Conservation (phyloP, 2,113 vertebrate genomes). For the Chionodraco myersi region DNA sequence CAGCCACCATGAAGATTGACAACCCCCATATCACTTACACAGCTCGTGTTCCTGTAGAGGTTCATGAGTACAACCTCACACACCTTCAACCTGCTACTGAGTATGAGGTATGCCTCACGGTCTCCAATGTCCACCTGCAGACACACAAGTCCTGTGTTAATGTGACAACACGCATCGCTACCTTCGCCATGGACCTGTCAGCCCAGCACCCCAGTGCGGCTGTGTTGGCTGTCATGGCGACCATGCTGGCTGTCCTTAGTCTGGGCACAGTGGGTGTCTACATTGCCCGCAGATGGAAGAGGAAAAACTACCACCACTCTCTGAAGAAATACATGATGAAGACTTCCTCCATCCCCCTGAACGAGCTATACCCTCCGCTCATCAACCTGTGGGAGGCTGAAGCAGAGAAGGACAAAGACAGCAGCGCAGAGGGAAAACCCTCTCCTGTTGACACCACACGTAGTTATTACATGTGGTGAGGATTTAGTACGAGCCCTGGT, state of each 20-base stretch:
- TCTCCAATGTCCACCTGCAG: slow-evolving; percentile 93
- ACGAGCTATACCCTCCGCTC: slow-evolving; percentile 97
- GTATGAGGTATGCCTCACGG: slow-evolving; percentile 96
- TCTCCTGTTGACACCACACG: slow-evolving; percentile 97
- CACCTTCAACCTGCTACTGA: slow-evolving; percentile 96
- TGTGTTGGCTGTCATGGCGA: slow-evolving; percentile 93
- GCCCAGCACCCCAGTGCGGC: slow-evolving; percentile 92
- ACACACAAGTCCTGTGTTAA: slow-evolving; percentile 97
- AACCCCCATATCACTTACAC: slow-evolving; percentile 98
- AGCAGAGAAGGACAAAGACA: slow-evolving; percentile 95
- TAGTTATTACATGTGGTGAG: slow-evolving; percentile 99
- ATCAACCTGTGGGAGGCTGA: slow-evolving; percentile 99
- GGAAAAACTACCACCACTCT: slow-evolving; percentile 98
- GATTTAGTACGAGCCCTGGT: slow-evolving; percentile 77
- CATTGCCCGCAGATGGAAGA: slow-evolving; percentile 91
- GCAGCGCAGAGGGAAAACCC: slow-evolving; percentile 89
- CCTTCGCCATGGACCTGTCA: slow-evolving; percentile 89
- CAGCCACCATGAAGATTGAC: slow-evolving; percentile 97
- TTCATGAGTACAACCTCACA: slow-evolving; percentile 97
- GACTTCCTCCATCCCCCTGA: slow-evolving; percentile 97
- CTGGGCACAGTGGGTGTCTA: slow-evolving; percentile 90
- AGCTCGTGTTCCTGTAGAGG: slow-evolving; percentile 93
- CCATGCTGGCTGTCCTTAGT: slow-evolving; percentile 93
- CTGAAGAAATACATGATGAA: slow-evolving; percentile 99
- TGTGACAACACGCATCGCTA: slow-evolving; percentile 90